A percentile compares a stretch with the other conserved stretches of the same genome.
These are phyloP conservation scores for Alectura lathami DNA, from an alignment of 2,113 vertebrate genomes.

Conservation along the genomic window DNA sequence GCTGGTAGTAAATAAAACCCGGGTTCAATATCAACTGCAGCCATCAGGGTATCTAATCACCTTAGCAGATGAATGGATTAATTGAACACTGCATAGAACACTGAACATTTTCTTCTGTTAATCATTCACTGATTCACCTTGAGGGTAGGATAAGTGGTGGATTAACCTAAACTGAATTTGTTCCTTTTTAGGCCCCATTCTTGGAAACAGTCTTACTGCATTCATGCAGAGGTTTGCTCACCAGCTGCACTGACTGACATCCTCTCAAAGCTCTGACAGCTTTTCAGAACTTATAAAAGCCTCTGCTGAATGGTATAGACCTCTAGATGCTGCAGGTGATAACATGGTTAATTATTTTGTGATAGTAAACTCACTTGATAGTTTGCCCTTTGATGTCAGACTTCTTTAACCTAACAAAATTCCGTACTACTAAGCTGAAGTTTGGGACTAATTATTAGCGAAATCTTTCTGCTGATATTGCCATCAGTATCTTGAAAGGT, in stretches of 20 bases:
- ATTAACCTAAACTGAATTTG: conserved; percentile 53
- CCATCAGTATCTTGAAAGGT: not conserved
- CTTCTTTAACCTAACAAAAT: not conserved
- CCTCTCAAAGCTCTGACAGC: not conserved
- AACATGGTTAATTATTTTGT: not conserved
- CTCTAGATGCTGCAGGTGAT: not conserved
- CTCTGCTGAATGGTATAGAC: not conserved
- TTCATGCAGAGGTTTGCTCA: not conserved
- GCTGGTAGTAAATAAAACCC: not conserved
- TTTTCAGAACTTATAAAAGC: not conserved
- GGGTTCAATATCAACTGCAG: not conserved
- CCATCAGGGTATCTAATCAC: conserved; percentile 21
- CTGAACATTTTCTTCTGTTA: conserved; percentile 47
- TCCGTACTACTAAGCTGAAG: not conserved
- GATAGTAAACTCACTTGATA: not conserved
- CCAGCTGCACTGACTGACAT: not conserved
- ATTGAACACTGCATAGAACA: conserved; percentile 40
- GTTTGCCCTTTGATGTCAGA: not conserved
- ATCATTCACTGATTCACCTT: conserved; percentile 56
- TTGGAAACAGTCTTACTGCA: not conserved
- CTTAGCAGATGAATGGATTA: conserved; percentile 55
- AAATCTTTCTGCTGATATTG: not conserved
- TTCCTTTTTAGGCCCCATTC: not conserved
- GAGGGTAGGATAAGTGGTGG: conserved; percentile 28
- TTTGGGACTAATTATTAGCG: not conserved